A percentile compares a stretch with the other conserved stretches of the same genome.
Conservation (phyloP, 2,888 invertebrate species). For the Thymelicus sylvestris region DNA sequence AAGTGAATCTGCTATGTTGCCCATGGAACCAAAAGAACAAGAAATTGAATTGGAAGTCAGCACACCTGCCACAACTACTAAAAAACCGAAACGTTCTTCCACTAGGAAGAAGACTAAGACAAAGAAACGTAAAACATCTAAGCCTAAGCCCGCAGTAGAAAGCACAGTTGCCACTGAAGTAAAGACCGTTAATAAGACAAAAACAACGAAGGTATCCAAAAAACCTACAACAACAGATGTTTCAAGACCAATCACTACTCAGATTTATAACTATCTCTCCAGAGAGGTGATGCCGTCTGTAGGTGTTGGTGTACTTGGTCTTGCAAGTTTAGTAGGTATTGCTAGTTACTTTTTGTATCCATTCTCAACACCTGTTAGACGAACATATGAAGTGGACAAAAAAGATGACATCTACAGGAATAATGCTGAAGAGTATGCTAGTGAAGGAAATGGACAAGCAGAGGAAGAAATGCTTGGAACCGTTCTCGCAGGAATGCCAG, state of each 20-base stretch:
- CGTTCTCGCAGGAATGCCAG: constrained; percentile 89
- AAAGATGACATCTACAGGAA: constrained; percentile 88
- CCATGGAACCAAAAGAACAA: constrained; percentile 78
- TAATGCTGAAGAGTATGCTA: constrained; percentile 87
- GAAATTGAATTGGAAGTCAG: constrained; percentile 80
- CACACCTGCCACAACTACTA: constrained; percentile 75
- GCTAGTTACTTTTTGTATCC: constrained; percentile 92
- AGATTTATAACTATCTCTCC: constrained; percentile 91
- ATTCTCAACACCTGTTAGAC: constrained; percentile 86
- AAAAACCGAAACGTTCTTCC: constrained; percentile 75
- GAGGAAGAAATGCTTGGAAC: constrained; percentile 92
- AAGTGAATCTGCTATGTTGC: constrained; percentile 71
- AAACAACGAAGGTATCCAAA: constrained; percentile 68
- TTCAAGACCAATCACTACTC: constrained; percentile 87
- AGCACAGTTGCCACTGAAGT: constrained; percentile 68
- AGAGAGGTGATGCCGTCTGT: constrained; percentile 93
- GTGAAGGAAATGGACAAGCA: constrained; percentile 87
- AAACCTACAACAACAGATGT: constrained; percentile 65
- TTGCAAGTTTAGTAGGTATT: constrained; percentile 89
- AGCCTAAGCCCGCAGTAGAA: constrained; percentile 64
- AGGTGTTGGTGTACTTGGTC: constrained; percentile 90
- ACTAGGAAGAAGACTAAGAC: constrained; percentile 84
- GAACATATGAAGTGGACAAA: constrained; percentile 87
- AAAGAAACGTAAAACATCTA: constrained; percentile 84
- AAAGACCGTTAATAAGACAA: constrained; percentile 83